These are phyloP conservation scores for Rhineura floridana DNA, from an alignment of 2,113 vertebrate genomes.

Conservation along the genomic window DNA sequence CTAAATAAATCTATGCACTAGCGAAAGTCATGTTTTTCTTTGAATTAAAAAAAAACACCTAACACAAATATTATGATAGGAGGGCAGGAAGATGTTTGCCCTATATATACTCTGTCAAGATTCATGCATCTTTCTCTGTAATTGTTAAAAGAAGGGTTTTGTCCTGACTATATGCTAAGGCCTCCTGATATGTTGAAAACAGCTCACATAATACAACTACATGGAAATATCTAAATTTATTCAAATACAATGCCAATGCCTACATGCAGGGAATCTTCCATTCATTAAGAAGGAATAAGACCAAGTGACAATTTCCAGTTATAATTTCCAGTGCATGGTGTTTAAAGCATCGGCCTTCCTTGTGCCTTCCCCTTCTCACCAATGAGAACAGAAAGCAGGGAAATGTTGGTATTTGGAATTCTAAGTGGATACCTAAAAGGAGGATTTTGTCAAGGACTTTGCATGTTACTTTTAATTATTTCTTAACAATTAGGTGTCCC, in stretches of 20 bases:
- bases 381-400: neutral
- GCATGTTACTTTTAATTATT: neutral
- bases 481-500: neutral
- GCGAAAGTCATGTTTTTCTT: conserved; percentile 24
- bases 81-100: neutral
- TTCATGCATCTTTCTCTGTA: neutral
- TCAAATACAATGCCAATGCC: conserved; percentile 30
- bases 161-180: conserved; percentile 33
- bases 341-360: conserved; percentile 38
- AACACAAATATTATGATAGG: neutral
- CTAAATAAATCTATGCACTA: conserved; percentile 32
- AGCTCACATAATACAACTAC: conserved; percentile 17
- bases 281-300: conserved; percentile 37
- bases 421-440: neutral
- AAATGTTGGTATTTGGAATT: neutral
- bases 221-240: conserved; percentile 32
- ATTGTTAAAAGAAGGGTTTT: conserved; percentile 44
- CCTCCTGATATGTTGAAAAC: conserved; percentile 44
- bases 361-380: neutral
- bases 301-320: conserved; percentile 37
- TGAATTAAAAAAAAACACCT: conserved; percentile 11
- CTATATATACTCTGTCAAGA: conserved; percentile 26
- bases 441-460: neutral
- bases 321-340: conserved; percentile 3
- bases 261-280: conserved; percentile 31